These are phyloP conservation scores for Halesus radiatus DNA, from an alignment of 1,140 invertebrate species.

Conservation along the genomic window DNA sequence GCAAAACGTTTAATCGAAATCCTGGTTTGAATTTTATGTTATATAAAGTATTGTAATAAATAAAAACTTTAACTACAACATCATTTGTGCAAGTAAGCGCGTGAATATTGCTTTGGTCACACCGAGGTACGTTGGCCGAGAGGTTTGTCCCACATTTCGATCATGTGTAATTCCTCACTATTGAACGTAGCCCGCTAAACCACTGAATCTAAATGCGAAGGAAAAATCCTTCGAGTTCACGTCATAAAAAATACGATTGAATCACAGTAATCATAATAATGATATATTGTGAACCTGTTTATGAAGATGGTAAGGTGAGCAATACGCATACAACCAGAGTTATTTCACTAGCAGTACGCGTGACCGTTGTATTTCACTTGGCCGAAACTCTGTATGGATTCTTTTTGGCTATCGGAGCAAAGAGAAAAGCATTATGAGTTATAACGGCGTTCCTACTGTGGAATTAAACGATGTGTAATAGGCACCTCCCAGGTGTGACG, in stretches of 20 bases:
- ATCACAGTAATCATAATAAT: not conserved
- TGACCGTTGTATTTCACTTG: slow-evolving; percentile 37
- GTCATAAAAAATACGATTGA: too few relatives aligned
- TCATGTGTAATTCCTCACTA: not conserved
- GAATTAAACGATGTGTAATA: slow-evolving; percentile 41
- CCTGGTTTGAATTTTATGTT: not conserved
- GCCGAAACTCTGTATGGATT: slow-evolving; percentile 27
- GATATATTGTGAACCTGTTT: not conserved
- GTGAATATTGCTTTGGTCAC: slow-evolving; percentile 1
- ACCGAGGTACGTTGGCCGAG: slow-evolving; percentile 1
- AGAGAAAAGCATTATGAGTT: slow-evolving; percentile 32
- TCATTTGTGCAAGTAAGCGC: not conserved
- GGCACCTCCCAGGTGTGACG: slow-evolving; percentile 39
- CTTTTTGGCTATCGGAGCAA: slow-evolving; percentile 40
- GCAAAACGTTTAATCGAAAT: slow-evolving; percentile 15
- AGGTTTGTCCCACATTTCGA: slow-evolving; percentile 31
- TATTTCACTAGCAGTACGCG: slow-evolving; percentile 24
- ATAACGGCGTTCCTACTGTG: slow-evolving; percentile 36
- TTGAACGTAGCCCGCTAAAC: not conserved
- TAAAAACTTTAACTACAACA: not conserved
- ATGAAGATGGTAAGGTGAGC: too few relatives aligned
- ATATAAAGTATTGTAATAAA: not conserved
- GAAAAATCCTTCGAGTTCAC: too few relatives aligned
- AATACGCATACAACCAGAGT: not conserved
- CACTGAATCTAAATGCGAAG: too few relatives aligned